Evolutionary conservation across 2,113 vertebrate genomes (phyloP).

Genomic region (Protobothrops mucrosquamatus): DNA sequence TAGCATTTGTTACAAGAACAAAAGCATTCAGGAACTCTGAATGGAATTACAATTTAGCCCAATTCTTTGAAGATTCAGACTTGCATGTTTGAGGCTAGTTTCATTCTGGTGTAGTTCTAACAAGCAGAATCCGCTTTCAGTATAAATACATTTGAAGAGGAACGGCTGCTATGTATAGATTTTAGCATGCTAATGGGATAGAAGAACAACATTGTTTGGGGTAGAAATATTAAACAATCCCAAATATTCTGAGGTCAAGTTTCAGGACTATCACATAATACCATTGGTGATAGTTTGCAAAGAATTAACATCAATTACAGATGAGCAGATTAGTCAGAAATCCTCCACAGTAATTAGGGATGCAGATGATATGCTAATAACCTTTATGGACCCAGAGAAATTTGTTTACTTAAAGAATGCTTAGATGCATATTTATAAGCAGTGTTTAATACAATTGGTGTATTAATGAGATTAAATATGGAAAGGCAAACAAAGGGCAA

Average conservation of each 20-base stretch:
- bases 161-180: background rate
- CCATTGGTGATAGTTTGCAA: background rate
- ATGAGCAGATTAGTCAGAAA: background rate
- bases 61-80: background rate
- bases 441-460: background rate
- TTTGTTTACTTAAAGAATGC: background rate
- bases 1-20: conserved; percentile 7
- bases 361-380: background rate
- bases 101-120: background rate
- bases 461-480: background rate
- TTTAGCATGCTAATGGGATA: background rate
- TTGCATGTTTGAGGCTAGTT: conserved; percentile 4
- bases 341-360: background rate
- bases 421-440: background rate
- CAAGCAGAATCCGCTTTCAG: background rate
- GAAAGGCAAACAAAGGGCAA: background rate
- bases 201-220: background rate
- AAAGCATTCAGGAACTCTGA: background rate
- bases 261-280: background rate
- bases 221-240: background rate
- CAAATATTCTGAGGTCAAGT: background rate
- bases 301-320: background rate
- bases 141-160: conserved; percentile 9
- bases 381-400: background rate
- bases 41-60: conserved; percentile 20